These are phyloP conservation scores for Ranitomeya imitator DNA, from an alignment of 2,113 vertebrate species.

Conservation along the genomic window DNA sequence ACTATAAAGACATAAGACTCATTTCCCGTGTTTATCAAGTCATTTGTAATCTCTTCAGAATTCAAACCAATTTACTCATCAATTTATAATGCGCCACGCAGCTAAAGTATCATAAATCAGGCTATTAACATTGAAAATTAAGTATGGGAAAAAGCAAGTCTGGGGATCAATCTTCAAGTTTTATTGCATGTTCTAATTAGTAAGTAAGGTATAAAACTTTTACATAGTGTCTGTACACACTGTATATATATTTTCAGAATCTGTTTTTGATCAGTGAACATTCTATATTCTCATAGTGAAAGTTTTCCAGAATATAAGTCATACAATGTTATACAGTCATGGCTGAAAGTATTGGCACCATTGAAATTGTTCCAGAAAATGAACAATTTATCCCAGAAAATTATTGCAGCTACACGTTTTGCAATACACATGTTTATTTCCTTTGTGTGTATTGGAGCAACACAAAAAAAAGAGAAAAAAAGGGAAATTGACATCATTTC, in stretches of 20 bases:
- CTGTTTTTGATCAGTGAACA: neutral
- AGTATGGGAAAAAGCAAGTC: slow-evolving; percentile 21
- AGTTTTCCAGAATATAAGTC: neutral
- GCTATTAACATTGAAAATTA: slow-evolving; percentile 49
- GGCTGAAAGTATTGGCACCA: too few species aligned
- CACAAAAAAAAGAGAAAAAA: too few species aligned
- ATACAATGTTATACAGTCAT: neutral
- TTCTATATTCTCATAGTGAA: neutral
- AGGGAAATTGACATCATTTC: too few species aligned
- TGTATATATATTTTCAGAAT: neutral
- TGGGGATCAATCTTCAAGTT: neutral
- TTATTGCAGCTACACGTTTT: too few species aligned
- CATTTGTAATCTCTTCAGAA: slow-evolving; percentile 52
- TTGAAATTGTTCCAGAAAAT: too few species aligned
- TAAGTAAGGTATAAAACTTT: slow-evolving; percentile 19
- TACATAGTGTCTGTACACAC: neutral
- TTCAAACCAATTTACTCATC: slow-evolving; percentile 53
- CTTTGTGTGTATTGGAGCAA: too few species aligned
- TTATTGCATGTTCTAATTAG: slow-evolving; percentile 25
- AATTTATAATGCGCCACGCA: slow-evolving; percentile 40
- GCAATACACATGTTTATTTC: too few species aligned
- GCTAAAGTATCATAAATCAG: slow-evolving; percentile 49
- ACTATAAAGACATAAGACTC: slow-evolving; percentile 31
- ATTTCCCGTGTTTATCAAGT: slow-evolving; percentile 42
- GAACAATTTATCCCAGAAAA: too few species aligned